Evolutionary conservation across 1,140 invertebrate genomes (phyloP).

Genomic region (Listronotus oregonensis): DNA sequence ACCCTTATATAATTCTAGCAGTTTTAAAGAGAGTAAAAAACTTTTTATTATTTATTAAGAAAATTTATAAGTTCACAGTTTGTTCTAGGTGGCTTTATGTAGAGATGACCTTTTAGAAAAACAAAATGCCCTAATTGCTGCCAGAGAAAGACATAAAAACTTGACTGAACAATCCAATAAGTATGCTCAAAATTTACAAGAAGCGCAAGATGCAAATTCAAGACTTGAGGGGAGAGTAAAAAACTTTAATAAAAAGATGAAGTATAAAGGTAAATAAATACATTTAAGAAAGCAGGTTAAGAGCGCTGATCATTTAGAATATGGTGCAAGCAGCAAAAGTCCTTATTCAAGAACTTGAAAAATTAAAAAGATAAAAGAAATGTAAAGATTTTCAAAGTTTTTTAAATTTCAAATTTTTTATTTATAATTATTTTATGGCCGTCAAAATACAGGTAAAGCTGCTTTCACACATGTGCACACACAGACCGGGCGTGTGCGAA

Average conservation of each 20-base stretch:
- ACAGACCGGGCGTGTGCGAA: too few relatives aligned
- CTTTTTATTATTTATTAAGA: too few relatives aligned
- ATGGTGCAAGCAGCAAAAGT: conserved; percentile 29
- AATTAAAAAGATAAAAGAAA: too few relatives aligned
- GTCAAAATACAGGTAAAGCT: too few relatives aligned
- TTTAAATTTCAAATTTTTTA: too few relatives aligned
- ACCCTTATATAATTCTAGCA: too few relatives aligned
- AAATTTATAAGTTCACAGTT: neutral
- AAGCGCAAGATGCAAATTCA: conserved; percentile 58
- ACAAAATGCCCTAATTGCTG: conserved; percentile 63
- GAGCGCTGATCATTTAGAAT: neutral
- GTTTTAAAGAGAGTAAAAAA: too few relatives aligned
- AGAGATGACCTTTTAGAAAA: conserved; percentile 61
- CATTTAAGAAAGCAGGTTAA: neutral
- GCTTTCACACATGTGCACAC: too few relatives aligned
- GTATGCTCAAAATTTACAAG: conserved; percentile 53
- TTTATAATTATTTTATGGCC: too few relatives aligned
- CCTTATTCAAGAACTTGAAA: too few relatives aligned
- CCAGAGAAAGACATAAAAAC: conserved; percentile 56
- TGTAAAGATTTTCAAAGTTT: too few relatives aligned
- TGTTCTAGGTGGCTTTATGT: conserved; percentile 69
- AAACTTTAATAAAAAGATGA: conserved; percentile 57
- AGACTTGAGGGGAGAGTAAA: conserved; percentile 63
- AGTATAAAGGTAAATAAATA: conserved; percentile 35
- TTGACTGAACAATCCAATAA: conserved; percentile 21